Evolutionary conservation across 64 coral and sea anemone species (phyloP), one percentile per base, ranked within the genome.

Genomic region (Pocillopora damicornis): DNA sequence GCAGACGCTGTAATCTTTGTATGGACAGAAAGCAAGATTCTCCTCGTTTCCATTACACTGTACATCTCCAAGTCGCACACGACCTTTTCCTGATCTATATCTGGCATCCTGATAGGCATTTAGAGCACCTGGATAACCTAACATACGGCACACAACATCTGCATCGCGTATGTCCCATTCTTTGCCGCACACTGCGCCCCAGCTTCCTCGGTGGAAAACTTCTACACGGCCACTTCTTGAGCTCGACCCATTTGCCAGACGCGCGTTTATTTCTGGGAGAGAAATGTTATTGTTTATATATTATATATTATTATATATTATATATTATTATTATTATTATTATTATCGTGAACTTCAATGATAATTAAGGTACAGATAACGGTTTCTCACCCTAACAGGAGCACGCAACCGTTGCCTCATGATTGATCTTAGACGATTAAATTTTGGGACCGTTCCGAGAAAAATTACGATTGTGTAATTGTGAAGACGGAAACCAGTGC

Each of bases 1-100:
- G 26, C 77, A 79, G 77, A 60, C 2, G 56, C 20, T 79, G 57
- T 79, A 79, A 60, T 79, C 57, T 79, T 79, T 79, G 77, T 79
- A 51, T 4, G 58, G 12, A 60, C 77, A 79, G 26, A n/a, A 12
- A 20, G 77, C 77, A 13, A 79, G 56, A 15, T 79, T 79, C 25
- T 18, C 14, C 26, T 79, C 56, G 2, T 13, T 34, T 30, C 77
- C 77, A 1, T 59, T 60, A 60, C 77, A 79, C 25, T 11, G 11
- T 26, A 60, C 56, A n/a, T 60, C 56, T 60, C 77, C 58, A 60
- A 79, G 18, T 23, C 77, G 58, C 6, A 79, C 23, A 10, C 1
- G 20, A 26, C 77, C 56, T 79, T 59, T 60, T 13, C 57, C 77
- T 58, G 56, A 11, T 60, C 56, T 51, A 26, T 59, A 79, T n/a